Percentiles rank a stretch among this genome's conserved stretches.
These are phyloP conservation scores for Timema podura DNA, from an alignment of 2,888 invertebrate species.

Conservation along the genomic window DNA sequence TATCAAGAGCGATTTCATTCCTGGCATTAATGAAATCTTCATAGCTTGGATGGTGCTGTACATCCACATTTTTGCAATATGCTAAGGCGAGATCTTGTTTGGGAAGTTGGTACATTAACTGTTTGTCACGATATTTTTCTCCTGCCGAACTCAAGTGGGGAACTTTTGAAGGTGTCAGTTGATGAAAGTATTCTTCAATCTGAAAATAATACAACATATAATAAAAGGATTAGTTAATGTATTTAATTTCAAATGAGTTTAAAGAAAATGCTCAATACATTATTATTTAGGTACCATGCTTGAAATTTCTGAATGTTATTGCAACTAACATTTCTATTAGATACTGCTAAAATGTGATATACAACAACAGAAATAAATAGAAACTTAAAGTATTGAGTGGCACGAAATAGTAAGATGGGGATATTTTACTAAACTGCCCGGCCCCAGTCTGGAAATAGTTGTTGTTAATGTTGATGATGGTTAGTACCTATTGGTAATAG, in stretches of 20 bases:
- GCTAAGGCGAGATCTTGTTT: slow-evolving; percentile 88
- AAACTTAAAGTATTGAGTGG: too few relatives aligned
- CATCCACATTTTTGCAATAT: slow-evolving; percentile 82
- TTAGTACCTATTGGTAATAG: too few relatives aligned
- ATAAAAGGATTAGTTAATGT: background rate
- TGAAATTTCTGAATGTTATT: too few relatives aligned
- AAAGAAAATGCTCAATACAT: background rate
- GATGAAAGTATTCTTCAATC: slow-evolving; percentile 91
- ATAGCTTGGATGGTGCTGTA: slow-evolving; percentile 73
- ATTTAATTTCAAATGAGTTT: too few relatives aligned
- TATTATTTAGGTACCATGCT: background rate
- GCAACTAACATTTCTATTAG: too few relatives aligned
- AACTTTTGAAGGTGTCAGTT: slow-evolving; percentile 74
- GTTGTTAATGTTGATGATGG: too few relatives aligned
- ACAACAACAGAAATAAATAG: too few relatives aligned
- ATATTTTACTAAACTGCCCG: too few relatives aligned
- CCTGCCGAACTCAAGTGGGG: slow-evolving; percentile 72
- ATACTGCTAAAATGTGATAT: too few relatives aligned
- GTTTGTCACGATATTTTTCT: slow-evolving; percentile 73
- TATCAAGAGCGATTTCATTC: slow-evolving; percentile 93
- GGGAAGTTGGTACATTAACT: slow-evolving; percentile 85
- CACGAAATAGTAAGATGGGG: too few relatives aligned
- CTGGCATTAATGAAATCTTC: slow-evolving; percentile 92
- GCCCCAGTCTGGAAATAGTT: too few relatives aligned
- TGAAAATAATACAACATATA: slow-evolving; percentile 44